Evolutionary conservation across 2,113 vertebrate species (phyloP).

Genomic region (Cisticola juncidis): DNA sequence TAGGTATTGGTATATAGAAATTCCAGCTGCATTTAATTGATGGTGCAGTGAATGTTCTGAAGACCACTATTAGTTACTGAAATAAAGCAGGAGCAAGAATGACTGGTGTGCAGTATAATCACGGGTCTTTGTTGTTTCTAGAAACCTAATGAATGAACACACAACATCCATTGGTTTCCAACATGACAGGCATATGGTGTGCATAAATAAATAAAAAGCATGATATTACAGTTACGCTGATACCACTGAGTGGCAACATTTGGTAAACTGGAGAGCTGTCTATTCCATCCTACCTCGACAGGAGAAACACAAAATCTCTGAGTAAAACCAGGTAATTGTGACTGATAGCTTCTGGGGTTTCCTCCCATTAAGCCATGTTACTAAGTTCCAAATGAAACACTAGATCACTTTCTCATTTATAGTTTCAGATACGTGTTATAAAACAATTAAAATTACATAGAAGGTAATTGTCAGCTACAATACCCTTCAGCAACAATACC

Average conservation of each 20-base stretch:
- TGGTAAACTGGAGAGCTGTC: conserved; percentile 71
- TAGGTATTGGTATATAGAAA: neutral
- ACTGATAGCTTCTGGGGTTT: conserved; percentile 20
- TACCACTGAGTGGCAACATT: conserved; percentile 67
- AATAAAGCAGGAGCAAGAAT: conserved; percentile 40
- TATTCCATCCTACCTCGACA: conserved; percentile 23
- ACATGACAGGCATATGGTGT: conserved; percentile 79
- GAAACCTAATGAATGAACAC: conserved; percentile 65
- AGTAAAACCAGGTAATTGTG: conserved; percentile 58
- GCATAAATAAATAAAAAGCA: conserved; percentile 81
- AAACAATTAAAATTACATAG: conserved; percentile 48
- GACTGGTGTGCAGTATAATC: conserved; percentile 52
- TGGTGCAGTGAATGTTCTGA: neutral
- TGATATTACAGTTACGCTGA: conserved; percentile 67
- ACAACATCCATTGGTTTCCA: conserved; percentile 66
- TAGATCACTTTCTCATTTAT: conserved; percentile 7
- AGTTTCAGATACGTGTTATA: neutral
- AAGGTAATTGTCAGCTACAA: neutral
- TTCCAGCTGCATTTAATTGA: neutral
- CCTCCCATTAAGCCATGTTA: neutral
- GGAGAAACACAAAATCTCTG: conserved; percentile 56
- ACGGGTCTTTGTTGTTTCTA: conserved; percentile 62
- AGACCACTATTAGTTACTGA: conserved; percentile 8
- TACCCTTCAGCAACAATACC: neutral
- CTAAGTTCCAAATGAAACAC: conserved; percentile 29